Percentiles rank a stretch among this genome's conserved stretches.
phyloP scores from a whole-genome alignment of 2,113 vertebrate species.

The Neopipo cinnamomea region DNA sequence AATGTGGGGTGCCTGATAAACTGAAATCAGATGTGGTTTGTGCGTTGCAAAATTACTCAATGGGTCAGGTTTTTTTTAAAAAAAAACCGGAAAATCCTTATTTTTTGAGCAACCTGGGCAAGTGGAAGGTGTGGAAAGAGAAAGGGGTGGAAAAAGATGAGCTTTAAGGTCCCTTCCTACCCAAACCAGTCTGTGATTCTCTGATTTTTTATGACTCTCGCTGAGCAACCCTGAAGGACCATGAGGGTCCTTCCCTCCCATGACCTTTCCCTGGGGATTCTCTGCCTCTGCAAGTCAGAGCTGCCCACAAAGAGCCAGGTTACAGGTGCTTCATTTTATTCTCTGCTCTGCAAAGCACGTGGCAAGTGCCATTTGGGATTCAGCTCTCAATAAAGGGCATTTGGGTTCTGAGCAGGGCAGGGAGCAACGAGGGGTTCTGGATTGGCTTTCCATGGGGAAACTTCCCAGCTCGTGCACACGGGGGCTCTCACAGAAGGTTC shows the following conservation, averaged over 20 bases:
- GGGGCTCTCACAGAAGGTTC: neutral
- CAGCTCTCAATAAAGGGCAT: accelerated
- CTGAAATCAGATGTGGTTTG: neutral
- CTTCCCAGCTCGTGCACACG: accelerated
- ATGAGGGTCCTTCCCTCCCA: neutral
- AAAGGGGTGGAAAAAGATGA: neutral
- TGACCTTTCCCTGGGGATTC: neutral
- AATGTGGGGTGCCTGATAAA: neutral
- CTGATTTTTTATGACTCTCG: too few relatives aligned
- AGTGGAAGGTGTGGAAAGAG: neutral
- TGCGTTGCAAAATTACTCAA: accelerated
- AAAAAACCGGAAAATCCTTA: neutral
- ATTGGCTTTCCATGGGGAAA: accelerated
- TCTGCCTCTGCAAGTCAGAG: neutral
- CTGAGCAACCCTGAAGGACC: neutral
- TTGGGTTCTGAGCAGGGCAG: neutral
- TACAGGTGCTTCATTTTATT: neutral
- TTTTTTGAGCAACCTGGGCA: neutral
- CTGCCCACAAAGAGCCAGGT: accelerated
- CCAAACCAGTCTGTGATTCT: neutral
- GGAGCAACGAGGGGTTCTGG: accelerated
- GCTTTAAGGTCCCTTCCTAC: neutral
- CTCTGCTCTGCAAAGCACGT: accelerated
- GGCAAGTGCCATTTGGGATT: neutral
- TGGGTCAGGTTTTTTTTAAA: accelerated